Percentiles rank a stretch among this genome's conserved stretches.
phyloP scores from a whole-genome alignment of 2,888 invertebrate genomes.

The Ornithoptera priamus region DNA sequence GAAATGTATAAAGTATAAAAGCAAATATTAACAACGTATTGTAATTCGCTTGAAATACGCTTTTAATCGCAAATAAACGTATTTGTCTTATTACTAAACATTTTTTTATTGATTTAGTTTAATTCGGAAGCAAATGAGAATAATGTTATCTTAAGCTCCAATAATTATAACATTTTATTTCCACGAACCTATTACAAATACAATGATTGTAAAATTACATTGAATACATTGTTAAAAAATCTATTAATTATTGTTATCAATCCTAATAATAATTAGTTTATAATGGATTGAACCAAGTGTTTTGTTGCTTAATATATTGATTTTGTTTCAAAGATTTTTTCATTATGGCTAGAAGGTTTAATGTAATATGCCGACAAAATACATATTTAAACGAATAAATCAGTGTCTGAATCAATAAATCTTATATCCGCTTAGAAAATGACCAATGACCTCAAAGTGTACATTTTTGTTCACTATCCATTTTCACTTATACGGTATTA shows the following conservation, averaged over 20 bases:
- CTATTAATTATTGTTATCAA: neutral
- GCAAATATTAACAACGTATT: neutral
- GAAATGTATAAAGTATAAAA: neutral
- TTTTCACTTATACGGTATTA: constrained; percentile 15
- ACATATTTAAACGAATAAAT: neutral
- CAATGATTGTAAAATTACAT: neutral
- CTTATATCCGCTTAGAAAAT: constrained; percentile 16
- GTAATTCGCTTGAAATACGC: neutral
- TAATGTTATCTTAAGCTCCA: neutral
- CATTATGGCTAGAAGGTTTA: neutral
- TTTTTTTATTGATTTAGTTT: neutral
- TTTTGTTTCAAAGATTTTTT: neutral
- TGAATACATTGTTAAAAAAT: neutral
- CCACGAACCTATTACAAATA: neutral
- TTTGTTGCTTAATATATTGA: neutral
- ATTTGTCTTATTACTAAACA: neutral
- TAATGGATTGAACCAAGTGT: neutral
- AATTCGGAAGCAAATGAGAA: neutral
- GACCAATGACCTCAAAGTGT: constrained; percentile 15
- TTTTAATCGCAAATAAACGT: neutral
- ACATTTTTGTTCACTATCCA: constrained; percentile 7
- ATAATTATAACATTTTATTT: neutral
- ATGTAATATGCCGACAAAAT: too few species aligned
- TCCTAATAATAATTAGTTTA: neutral
- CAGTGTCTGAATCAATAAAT: neutral